Base-by-base conservation (phyloP, 1,140 invertebrate genomes). In the Rhizoglyphus robini region DNA sequence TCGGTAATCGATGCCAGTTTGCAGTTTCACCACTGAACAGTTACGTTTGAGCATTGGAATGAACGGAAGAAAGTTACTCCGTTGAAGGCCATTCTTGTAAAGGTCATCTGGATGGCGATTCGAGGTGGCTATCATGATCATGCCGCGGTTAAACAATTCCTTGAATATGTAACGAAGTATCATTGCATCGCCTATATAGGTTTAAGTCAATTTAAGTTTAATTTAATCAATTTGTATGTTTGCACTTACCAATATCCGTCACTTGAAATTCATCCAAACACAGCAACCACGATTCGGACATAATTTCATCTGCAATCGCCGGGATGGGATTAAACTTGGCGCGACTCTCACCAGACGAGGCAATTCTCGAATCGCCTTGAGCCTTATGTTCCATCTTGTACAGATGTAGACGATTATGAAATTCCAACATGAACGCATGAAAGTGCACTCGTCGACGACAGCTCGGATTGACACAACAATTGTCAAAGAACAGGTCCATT, bases 201-300 rank as follows among this genome's bases (percentile, higher is more conserved):
- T n/a, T n/a, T n/a, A n/a, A n/a, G n/a, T n/a, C n/a, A n/a, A n/a
- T n/a, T n/a, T n/a, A n/a, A n/a, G n/a, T n/a, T n/a, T n/a, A n/a
- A n/a, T n/a, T n/a, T n/a, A n/a, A n/a, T n/a, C n/a, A n/a, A n/a
- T n/a, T n/a, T n/a, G n/a, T n/a, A n/a, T n/a, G n/a, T n/a, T n/a
- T n/a, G n/a, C n/a, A n/a, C n/a, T n/a, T n/a, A n/a, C n/a, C 36
- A 73, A 99, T 94, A 77, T 99, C 95, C 58, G 93, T 97, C 1
- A 98, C 89, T 82, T 99, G 96, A 81, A 99, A 99, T 80, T 99
- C 94, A 81, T 98, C 94, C 78, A 99, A 96, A 79, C 96, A 99
- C 18, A 99, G 82, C 18, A 99, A 78, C 86, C 88, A 94, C 25
- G 88, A 83, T 72, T 92, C 83, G 54, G 86, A 78, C 25, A 83